Evolutionary conservation across 2,113 vertebrate genomes (phyloP), one percentile per base, ranked within the genome.

Genomic region (Cottus gobio): DNA sequence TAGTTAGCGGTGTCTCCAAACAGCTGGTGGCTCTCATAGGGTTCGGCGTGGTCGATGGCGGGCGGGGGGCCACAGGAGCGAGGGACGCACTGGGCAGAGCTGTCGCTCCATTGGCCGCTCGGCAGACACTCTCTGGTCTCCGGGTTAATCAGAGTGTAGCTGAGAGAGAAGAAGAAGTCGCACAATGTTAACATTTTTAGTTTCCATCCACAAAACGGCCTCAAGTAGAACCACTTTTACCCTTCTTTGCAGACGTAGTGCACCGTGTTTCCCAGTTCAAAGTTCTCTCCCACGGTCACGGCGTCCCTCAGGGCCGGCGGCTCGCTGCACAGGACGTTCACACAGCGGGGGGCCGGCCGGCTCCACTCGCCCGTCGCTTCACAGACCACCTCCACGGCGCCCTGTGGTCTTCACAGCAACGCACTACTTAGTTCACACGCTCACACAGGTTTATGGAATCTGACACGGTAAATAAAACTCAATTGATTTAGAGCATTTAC

Each of bases 41-140:
- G 96, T 30, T 96, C 96, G 18, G 98, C 98, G 0, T 99, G 96
- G 89, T 97, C 96, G 42, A 99, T 94, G 0, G 90, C 88, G 0
- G 98, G 98, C 4, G 98, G 98, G 9, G 97, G 96, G 15, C 97
- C 98, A 42, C 98, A 99, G 85, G 97, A 97, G 46, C 96, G 96
- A 13, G 98, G 97, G 66, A 97, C 95, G 48, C 98, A 99, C 89
- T 97, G 97, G 37, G 96, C 95, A 26, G 94, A 92, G 91, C 91
- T 95, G 65, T 89, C 89, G 56, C 92, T 97, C 98, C 98, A 99
- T 37, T 95, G 50, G 22, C 98, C 97, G 1, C 36, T 95, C 37
- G 96, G 82, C 52, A 97, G 91, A 89, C 98, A 99, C 76, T 97
- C 95, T 85, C 96, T 93, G 64, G 93, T 95, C 83, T 97, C 95